phyloP scores from a whole-genome alignment of 2,888 invertebrate species.

The Eupeodes luniger region DNA sequence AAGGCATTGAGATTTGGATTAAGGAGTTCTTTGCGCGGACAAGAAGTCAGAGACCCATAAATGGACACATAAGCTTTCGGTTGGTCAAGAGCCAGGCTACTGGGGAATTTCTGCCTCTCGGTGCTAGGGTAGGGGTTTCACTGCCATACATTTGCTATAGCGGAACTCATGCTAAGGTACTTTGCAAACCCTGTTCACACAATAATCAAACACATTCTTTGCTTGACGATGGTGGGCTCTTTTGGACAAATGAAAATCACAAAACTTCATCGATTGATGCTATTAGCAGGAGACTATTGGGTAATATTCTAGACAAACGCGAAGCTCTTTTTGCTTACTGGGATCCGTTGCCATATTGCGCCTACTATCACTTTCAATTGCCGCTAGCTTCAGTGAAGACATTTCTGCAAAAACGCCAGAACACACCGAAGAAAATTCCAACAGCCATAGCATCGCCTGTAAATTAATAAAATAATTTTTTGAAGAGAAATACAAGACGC shows the following conservation, averaged over 20 bases:
- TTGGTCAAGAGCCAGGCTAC: slow-evolving; percentile 88
- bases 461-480: slow-evolving; percentile 17
- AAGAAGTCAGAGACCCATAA: slow-evolving; percentile 88
- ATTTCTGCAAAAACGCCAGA: slow-evolving; percentile 85
- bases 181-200: slow-evolving; percentile 88
- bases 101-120: slow-evolving; percentile 87
- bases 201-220: slow-evolving; percentile 84
- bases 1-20: slow-evolving; percentile 90
- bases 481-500: background rate
- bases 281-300: slow-evolving; percentile 86
- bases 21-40: slow-evolving; percentile 89
- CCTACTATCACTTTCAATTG: slow-evolving; percentile 92
- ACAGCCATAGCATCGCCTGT: slow-evolving; percentile 61
- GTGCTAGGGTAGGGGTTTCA: slow-evolving; percentile 91
- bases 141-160: slow-evolving; percentile 92
- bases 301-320: slow-evolving; percentile 90
- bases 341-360: slow-evolving; percentile 94
- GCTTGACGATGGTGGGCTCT: slow-evolving; percentile 86
- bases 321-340: slow-evolving; percentile 93
- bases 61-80: slow-evolving; percentile 92
- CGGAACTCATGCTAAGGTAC: slow-evolving; percentile 87
- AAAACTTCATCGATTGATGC: slow-evolving; percentile 84
- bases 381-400: slow-evolving; percentile 87
- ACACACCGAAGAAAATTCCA: slow-evolving; percentile 50
- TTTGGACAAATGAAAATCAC: slow-evolving; percentile 85